Base-by-base conservation (phyloP, 92 coral and sea anemone genomes). In the Actinostola sp. region DNA sequence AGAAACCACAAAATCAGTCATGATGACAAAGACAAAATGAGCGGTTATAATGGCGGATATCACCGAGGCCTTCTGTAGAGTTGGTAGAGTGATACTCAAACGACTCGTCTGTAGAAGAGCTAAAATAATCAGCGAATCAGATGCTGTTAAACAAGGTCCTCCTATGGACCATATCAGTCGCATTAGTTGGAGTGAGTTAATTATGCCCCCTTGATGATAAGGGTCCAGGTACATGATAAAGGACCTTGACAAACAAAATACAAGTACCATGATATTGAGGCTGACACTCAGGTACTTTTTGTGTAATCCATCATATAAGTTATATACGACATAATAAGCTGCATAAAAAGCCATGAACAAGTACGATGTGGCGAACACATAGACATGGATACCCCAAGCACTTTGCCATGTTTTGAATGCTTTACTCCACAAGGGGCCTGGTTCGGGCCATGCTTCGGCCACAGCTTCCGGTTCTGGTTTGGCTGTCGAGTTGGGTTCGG, bases 361-460 rank as follows among this genome's bases (percentile, higher is more conserved):
- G 62, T 84, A 91, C 1, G 72, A 45, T n/a, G 81, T 69, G 5
- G 97, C 98, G 65, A 88, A 93, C 2, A 73, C 30, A 42, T 91
- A 93, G 0, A 86, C 76, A 65, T 93, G 98, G 26, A 88, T 51
- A 12, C 75, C 83, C 98, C 98, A 93, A 33, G 94, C 94, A 35
- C 86, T 65, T 55, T 88, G 78, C 98, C 98, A 93, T 23, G 49
- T 56, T 73, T 74, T 64, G 83, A 72, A 93, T 52, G 98, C 98
- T 23, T 82, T 73, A 5, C 78, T 72, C 98, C 98, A 93, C 15
- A 63, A 65, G 17, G 98, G 98, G 5, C 97, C 98, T 56, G 98
- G 98, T 73, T 93, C 98, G 8, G 98, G 97, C 98, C 98, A 93
- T 0, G 88, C 30, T 71, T 93, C 98, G 27, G 98, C 83, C 45